phyloP scores from a whole-genome alignment of 2,113 vertebrate genomes.

The Ursus arctos region DNA sequence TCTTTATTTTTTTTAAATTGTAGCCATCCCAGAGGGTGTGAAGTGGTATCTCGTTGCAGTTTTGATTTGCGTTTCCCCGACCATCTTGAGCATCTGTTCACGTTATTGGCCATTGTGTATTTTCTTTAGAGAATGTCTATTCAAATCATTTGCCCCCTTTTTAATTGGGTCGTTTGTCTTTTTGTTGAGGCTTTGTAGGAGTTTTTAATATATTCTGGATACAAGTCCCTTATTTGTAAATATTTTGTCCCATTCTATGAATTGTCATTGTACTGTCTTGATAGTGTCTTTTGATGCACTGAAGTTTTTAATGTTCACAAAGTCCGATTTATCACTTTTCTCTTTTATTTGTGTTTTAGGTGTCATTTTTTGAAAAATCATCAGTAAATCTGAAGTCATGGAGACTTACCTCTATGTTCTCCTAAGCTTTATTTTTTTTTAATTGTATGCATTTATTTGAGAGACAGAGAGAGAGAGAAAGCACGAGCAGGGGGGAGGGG shows the following conservation, averaged over 20 bases:
- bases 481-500: too few species aligned
- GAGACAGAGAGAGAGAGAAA: too few species aligned
- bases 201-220: slow-evolving; percentile 17
- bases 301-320: background rate
- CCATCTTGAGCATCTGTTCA: background rate
- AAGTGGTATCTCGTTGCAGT: background rate
- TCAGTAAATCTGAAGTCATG: background rate
- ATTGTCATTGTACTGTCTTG: background rate
- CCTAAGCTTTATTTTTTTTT: background rate
- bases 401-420: background rate
- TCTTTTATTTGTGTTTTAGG: background rate
- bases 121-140: background rate
- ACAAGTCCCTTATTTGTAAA: background rate
- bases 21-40: background rate
- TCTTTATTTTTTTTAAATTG: background rate
- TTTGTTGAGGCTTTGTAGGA: background rate
- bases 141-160: background rate
- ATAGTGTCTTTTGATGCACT: background rate
- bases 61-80: background rate
- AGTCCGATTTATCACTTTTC: background rate
- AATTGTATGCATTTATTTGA: background rate
- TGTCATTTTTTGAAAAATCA: background rate
- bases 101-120: background rate
- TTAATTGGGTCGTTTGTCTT: background rate
- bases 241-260: background rate